Conservation (phyloP, 1,140 invertebrate species). For the Eurosta solidaginis region DNA sequence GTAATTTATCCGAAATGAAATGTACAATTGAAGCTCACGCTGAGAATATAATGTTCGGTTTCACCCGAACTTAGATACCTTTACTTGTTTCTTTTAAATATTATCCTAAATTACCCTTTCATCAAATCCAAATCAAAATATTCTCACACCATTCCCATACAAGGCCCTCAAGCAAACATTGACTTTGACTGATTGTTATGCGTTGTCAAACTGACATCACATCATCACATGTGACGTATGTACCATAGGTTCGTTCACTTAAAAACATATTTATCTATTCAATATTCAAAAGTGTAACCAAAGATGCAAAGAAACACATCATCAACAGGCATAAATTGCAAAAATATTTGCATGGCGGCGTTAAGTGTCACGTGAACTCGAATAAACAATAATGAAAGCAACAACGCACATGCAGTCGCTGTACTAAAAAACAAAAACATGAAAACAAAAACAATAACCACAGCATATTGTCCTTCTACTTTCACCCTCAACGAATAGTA, state of each 20-base stretch:
- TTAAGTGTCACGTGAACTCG: constrained; percentile 2
- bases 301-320: neutral
- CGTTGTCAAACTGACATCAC: constrained; percentile 3
- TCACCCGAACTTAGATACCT: too few species aligned
- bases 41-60: too few species aligned
- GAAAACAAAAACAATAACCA: neutral
- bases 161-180: neutral
- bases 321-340: constrained; percentile 13
- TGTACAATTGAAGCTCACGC: too few species aligned
- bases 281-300: neutral
- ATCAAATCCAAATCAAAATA: too few species aligned
- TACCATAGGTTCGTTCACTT: neutral
- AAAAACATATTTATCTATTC: constrained; percentile 13
- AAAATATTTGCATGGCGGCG: constrained; percentile 25
- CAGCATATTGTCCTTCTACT: neutral
- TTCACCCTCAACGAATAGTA: neutral
- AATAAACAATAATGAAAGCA: constrained; percentile 3
- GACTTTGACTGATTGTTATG: constrained; percentile 28
- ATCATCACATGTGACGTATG: neutral
- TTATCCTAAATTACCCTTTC: too few species aligned
- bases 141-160: too few species aligned
- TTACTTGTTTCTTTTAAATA: too few species aligned
- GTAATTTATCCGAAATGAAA: too few species aligned
- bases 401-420: neutral
- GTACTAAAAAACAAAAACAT: neutral